Conservation (phyloP, 2,797 vertebrate species). For the Clamator glandarius region DNA sequence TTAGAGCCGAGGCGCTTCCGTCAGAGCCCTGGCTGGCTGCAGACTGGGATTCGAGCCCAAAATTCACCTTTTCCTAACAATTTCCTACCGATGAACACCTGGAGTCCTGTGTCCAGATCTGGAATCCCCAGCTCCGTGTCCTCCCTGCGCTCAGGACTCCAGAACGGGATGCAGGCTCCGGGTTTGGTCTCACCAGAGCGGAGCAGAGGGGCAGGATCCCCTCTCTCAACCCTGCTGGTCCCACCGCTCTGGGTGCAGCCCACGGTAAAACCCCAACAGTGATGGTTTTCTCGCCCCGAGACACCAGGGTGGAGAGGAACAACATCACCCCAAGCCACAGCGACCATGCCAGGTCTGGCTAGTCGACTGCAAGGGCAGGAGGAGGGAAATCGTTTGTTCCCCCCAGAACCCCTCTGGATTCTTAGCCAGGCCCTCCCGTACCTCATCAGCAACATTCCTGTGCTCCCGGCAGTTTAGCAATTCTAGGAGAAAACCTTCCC, state of each 20-base stretch:
- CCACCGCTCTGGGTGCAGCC: too few relatives aligned
- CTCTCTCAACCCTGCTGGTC: too few relatives aligned
- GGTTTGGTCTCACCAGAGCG: too few relatives aligned
- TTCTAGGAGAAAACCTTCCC: not conserved
- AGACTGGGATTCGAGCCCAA: not conserved
- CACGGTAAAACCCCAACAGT: not conserved
- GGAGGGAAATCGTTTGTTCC: not conserved
- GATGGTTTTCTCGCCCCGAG: rapidly evolving
- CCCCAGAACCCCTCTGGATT: too few relatives aligned
- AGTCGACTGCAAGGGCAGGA: not conserved
- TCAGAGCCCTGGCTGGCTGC: not conserved
- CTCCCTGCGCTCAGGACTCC: too few relatives aligned
- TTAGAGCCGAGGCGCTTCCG: not conserved
- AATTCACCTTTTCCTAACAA: not conserved
- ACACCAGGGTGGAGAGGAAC: not conserved
- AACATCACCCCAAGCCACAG: not conserved
- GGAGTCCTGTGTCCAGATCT: too few relatives aligned
- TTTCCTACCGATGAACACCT: too few relatives aligned
- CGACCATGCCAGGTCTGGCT: not conserved
- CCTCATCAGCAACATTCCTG: not conserved
- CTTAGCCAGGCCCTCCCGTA: not conserved
- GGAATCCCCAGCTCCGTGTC: too few relatives aligned
- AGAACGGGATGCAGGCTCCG: too few relatives aligned
- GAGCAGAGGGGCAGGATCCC: too few relatives aligned
- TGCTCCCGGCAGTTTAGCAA: not conserved